Evolutionary conservation across 1,140 invertebrate genomes (phyloP).

Genomic region (Acarapis woodi): DNA sequence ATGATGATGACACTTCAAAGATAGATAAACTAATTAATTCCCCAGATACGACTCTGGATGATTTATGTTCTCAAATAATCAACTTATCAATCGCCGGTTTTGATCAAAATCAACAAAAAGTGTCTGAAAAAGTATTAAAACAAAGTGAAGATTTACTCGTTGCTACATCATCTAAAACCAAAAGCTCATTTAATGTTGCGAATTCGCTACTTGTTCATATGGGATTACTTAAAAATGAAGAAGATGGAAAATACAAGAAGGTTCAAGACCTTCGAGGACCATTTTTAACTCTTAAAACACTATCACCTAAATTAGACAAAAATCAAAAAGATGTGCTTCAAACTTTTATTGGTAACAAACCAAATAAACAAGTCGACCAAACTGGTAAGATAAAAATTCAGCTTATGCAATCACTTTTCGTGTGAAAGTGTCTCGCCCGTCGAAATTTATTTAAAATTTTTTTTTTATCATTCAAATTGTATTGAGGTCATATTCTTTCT

Average conservation of each 20-base stretch:
- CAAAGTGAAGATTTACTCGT: background rate
- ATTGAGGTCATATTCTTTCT: too few relatives aligned
- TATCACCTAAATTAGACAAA: constrained; percentile 16
- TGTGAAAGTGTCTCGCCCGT: too few relatives aligned
- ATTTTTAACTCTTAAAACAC: constrained; percentile 16
- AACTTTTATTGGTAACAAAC: constrained; percentile 15
- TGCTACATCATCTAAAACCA: background rate
- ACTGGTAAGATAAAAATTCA: constrained; percentile 11
- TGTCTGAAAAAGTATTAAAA: background rate
- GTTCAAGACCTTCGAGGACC: constrained; percentile 17
- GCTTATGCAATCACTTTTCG: constrained; percentile 13
- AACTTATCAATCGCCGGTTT: constrained; percentile 1
- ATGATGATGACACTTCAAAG: constrained; percentile 3
- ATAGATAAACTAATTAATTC: background rate
- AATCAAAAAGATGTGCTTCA: constrained; percentile 16
- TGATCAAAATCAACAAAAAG: background rate
- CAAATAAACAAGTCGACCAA: constrained; percentile 11
- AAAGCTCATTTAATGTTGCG: constrained; percentile 2
- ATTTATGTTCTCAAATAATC: constrained; percentile 2
- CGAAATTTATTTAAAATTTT: too few relatives aligned
- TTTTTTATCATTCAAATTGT: too few relatives aligned
- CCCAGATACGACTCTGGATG: background rate
- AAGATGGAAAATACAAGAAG: constrained; percentile 15
- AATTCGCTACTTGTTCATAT: constrained; percentile 8
- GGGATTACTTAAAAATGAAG: constrained; percentile 9